These are phyloP conservation scores for Kryptolebias ocellatus DNA, from an alignment of 2,797 vertebrate species.

Conservation along the genomic window DNA sequence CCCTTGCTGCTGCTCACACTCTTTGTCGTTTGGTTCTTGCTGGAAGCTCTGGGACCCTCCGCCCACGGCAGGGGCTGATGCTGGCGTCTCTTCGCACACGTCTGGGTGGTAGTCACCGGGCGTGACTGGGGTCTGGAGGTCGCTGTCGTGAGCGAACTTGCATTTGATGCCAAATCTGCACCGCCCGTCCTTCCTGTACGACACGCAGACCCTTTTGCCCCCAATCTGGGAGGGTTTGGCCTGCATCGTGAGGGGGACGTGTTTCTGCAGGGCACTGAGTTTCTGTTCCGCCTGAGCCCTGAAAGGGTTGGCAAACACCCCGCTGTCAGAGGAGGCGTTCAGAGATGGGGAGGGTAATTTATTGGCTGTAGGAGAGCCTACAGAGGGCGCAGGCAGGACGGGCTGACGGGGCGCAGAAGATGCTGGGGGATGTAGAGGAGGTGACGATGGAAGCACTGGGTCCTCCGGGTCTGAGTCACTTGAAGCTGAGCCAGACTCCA, in stretches of 20 bases:
- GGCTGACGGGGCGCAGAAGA: neutral
- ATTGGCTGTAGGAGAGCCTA: constrained; percentile 2
- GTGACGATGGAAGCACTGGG: constrained; percentile 7
- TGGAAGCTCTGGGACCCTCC: constrained; percentile 21
- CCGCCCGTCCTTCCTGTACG: constrained; percentile 83
- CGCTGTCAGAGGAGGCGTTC: constrained; percentile 61
- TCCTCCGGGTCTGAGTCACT: constrained; percentile 73
- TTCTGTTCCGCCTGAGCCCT: constrained; percentile 79
- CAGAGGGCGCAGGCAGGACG: constrained; percentile 12
- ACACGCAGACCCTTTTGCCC: constrained; percentile 79
- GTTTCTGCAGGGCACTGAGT: constrained; percentile 82
- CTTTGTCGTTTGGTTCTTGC: constrained; percentile 40
- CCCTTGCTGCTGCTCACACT: constrained; percentile 47
- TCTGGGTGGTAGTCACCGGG: constrained; percentile 16
- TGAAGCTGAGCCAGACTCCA: constrained; percentile 75
- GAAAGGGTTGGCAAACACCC: constrained; percentile 86
- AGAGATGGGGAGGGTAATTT: constrained; percentile 78
- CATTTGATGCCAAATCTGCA: constrained; percentile 86
- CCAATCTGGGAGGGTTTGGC: constrained; percentile 80
- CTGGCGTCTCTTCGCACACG: constrained; percentile 14
- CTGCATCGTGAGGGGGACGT: constrained; percentile 83
- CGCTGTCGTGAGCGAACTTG: constrained; percentile 86
- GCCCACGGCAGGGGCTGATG: neutral
- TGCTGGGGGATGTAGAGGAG: neutral
- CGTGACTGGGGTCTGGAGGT: constrained; percentile 72